Evolutionary conservation across 2,113 vertebrate genomes (phyloP).

Genomic region (Mastomys natalensis): DNA sequence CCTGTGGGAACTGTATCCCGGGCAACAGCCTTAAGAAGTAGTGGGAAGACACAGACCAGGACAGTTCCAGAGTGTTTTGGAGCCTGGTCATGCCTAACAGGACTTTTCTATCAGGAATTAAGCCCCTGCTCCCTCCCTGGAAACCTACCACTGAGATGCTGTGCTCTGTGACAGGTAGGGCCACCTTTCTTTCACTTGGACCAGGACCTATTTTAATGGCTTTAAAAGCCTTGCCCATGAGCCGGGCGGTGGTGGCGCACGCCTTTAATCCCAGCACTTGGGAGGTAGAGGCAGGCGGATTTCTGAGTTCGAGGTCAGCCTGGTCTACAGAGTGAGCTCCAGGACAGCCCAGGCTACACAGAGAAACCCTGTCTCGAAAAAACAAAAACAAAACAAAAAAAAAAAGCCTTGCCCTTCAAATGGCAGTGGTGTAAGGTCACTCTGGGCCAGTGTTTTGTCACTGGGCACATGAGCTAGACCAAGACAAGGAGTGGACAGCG

Average conservation of each 20-base stretch:
- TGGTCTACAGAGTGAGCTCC: too few species aligned
- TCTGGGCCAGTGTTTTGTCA: background rate
- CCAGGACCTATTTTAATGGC: background rate
- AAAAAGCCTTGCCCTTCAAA: constrained; percentile 12
- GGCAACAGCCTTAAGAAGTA: background rate
- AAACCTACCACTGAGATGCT: fast-evolving
- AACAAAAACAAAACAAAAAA: too few species aligned
- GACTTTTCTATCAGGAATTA: background rate
- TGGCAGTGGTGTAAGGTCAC: fast-evolving
- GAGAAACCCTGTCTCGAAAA: too few species aligned
- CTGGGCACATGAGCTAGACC: fast-evolving
- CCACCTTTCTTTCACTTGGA: background rate
- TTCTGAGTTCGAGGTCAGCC: too few species aligned
- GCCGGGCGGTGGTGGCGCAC: too few species aligned
- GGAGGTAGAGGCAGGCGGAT: too few species aligned
- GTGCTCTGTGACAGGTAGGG: background rate
- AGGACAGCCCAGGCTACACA: too few species aligned
- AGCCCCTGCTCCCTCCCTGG: background rate
- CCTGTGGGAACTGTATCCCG: background rate
- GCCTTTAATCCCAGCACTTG: too few species aligned
- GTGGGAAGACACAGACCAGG: background rate
- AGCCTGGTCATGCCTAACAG: fast-evolving
- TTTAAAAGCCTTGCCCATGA: constrained; percentile 51
- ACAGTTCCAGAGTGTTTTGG: background rate
- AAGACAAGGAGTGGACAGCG: background rate